phyloP scores from a whole-genome alignment of 2,113 vertebrate genomes.

The Arvicanthis niloticus region DNA sequence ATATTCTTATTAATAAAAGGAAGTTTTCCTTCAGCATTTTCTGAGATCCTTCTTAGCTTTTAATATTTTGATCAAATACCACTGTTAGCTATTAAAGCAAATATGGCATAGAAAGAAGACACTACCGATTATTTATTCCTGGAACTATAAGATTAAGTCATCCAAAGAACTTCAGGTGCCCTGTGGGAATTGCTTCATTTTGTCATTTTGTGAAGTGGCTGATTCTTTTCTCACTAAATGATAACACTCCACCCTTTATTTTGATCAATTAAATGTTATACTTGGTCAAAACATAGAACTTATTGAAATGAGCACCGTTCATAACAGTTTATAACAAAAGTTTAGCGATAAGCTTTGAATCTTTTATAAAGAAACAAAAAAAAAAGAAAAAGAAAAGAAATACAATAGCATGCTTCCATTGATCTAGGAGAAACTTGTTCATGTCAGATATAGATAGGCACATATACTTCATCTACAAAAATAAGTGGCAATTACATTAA shows the following conservation, averaged over 20 bases:
- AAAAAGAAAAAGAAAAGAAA: slow-evolving; percentile 36
- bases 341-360: slow-evolving; percentile 47
- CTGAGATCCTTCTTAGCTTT: slow-evolving; percentile 70
- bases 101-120: not conserved
- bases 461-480: slow-evolving; percentile 75
- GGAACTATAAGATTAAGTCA: not conserved
- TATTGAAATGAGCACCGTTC: slow-evolving; percentile 58
- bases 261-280: slow-evolving; percentile 67
- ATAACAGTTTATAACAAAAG: slow-evolving; percentile 32
- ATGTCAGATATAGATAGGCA: slow-evolving; percentile 59
- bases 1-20: slow-evolving; percentile 81
- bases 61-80: slow-evolving; percentile 84
- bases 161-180: slow-evolving; percentile 16
- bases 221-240: slow-evolving; percentile 43
- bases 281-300: slow-evolving; percentile 22
- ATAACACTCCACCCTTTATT: slow-evolving; percentile 40
- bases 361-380: slow-evolving; percentile 43
- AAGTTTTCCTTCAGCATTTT: slow-evolving; percentile 77
- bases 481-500: slow-evolving; percentile 62
- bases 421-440: slow-evolving; percentile 66
- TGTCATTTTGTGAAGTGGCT: slow-evolving; percentile 44
- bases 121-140: slow-evolving; percentile 52
- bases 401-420: slow-evolving; percentile 17
- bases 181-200: not conserved
- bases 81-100: slow-evolving; percentile 69